Percentiles rank a stretch among this genome's conserved stretches.
These are phyloP conservation scores for Teleopsis dalmanni DNA, from an alignment of 1,140 invertebrate species.

Conservation along the genomic window DNA sequence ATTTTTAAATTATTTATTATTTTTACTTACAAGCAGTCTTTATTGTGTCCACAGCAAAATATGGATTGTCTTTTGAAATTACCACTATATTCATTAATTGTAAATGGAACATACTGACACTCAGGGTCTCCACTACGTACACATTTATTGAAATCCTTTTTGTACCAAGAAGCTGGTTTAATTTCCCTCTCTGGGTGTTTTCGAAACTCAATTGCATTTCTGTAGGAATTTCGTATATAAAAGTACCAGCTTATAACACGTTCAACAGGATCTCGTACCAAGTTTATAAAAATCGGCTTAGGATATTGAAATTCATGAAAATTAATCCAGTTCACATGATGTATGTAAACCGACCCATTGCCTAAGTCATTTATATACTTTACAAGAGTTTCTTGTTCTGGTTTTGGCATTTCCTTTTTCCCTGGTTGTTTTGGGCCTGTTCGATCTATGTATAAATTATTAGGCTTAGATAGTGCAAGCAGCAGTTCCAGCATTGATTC, in stretches of 20 bases:
- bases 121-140: slow-evolving; percentile 71
- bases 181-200: slow-evolving; percentile 71
- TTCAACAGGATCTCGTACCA: slow-evolving; percentile 81
- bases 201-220: slow-evolving; percentile 36
- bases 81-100: slow-evolving; percentile 63
- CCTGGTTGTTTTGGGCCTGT: slow-evolving; percentile 10
- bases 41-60: slow-evolving; percentile 80
- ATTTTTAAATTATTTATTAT: background rate
- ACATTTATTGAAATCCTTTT: slow-evolving; percentile 81
- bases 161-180: slow-evolving; percentile 71
- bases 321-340: slow-evolving; percentile 48
- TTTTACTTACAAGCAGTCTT: slow-evolving; percentile 72
- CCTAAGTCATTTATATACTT: slow-evolving; percentile 19
- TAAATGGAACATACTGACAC: slow-evolving; percentile 70
- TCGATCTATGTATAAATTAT: slow-evolving; percentile 24
- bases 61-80: slow-evolving; percentile 73
- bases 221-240: slow-evolving; percentile 64
- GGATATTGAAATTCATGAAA: slow-evolving; percentile 62
- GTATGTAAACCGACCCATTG: slow-evolving; percentile 28
- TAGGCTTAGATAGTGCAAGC: slow-evolving; percentile 46
- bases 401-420: slow-evolving; percentile 13
- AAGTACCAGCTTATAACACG: slow-evolving; percentile 88
- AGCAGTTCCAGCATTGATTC: slow-evolving; percentile 81
- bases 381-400: slow-evolving; percentile 13
- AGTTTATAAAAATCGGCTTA: slow-evolving; percentile 79